Conservation (phyloP, 2,888 invertebrate genomes). For the Drosophila pseudotakahashii region DNA sequence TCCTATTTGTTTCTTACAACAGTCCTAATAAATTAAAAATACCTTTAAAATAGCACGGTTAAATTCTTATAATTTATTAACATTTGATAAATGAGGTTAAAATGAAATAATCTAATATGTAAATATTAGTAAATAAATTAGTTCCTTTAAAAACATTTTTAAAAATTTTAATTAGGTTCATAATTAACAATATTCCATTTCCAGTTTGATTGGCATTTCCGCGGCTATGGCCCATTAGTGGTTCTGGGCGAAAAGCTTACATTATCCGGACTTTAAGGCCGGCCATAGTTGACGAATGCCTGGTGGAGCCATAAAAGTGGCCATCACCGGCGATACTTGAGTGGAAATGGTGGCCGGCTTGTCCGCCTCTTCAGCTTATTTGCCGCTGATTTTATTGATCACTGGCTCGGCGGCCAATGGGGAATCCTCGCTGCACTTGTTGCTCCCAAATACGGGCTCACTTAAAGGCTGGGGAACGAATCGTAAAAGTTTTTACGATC, state of each 20-base stretch:
- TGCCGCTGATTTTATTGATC: conserved; percentile 52
- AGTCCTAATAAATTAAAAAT: too few species aligned
- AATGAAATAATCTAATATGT: too few species aligned
- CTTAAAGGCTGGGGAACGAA: conserved; percentile 60
- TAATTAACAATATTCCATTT: too few species aligned
- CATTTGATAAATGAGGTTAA: too few species aligned
- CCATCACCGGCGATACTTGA: conserved; percentile 28
- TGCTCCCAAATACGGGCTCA: conserved; percentile 61
- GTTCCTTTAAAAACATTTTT: too few species aligned
- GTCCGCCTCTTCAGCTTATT: neutral
- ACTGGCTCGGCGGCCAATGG: conserved; percentile 9
- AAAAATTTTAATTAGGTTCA: too few species aligned
- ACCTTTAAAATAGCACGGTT: too few species aligned
- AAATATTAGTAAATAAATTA: too few species aligned
- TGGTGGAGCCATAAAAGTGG: conserved; percentile 44
- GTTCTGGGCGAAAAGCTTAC: conserved; percentile 31
- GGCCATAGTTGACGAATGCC: conserved; percentile 68
- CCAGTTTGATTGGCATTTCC: conserved; percentile 4
- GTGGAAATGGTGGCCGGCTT: conserved; percentile 62
- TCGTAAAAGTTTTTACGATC: conserved; percentile 82
- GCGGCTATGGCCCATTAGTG: conserved; percentile 28
- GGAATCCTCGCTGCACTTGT: conserved; percentile 65
- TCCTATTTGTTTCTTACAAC: too few species aligned
- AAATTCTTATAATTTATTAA: too few species aligned
- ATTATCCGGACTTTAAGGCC: conserved; percentile 50